These are phyloP conservation scores for Cossypha polioptera DNA, from an alignment of 2,797 vertebrate species.

Conservation along the genomic window DNA sequence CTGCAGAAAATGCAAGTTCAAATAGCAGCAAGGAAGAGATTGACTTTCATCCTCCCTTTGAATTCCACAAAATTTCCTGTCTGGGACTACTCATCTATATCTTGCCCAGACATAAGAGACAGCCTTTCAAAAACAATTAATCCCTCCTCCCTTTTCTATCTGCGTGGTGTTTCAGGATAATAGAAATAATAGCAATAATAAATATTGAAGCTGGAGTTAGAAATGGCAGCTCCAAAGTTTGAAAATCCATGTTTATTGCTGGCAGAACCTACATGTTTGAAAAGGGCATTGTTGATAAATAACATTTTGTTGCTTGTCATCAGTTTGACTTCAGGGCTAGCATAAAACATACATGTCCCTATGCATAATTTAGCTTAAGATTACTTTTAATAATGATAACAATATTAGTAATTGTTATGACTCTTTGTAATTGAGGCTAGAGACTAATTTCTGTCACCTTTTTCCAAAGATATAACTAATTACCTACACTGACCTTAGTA, in stretches of 20 bases:
- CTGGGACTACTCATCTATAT: background rate
- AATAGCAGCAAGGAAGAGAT: constrained; percentile 40
- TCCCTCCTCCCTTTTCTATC: background rate
- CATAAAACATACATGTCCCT: background rate
- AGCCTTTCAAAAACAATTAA: background rate
- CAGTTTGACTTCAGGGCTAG: background rate
- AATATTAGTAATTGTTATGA: background rate
- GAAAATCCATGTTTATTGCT: background rate
- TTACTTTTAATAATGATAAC: background rate
- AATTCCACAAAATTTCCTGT: constrained; percentile 48
- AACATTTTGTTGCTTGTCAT: background rate
- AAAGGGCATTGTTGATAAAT: background rate
- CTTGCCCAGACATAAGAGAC: constrained; percentile 10
- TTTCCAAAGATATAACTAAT: background rate
- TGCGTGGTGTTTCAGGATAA: background rate
- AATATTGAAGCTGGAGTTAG: background rate
- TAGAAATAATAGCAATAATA: background rate
- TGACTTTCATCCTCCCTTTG: constrained; percentile 41
- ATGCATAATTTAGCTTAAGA: background rate
- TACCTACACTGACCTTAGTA: background rate
- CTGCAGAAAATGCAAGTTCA: constrained; percentile 41
- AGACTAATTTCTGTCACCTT: background rate
- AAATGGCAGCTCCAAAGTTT: background rate
- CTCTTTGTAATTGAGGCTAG: background rate
- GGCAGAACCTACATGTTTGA: background rate